Percentiles rank a stretch among this genome's conserved stretches.
These are phyloP conservation scores for Melolontha melolontha DNA, from an alignment of 2,888 invertebrate genomes.

Conservation along the genomic window DNA sequence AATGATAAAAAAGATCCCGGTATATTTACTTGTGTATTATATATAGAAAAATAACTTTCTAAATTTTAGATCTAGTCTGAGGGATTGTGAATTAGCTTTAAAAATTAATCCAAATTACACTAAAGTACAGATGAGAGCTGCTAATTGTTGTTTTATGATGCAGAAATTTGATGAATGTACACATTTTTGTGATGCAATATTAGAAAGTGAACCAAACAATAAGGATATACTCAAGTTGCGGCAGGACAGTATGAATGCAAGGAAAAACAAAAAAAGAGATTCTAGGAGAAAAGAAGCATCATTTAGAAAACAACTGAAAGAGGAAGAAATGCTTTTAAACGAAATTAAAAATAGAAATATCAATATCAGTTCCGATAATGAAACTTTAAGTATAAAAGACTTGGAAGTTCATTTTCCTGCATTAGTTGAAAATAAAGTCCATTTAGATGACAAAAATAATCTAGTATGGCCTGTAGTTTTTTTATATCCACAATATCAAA, in stretches of 20 bases:
- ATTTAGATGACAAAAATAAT: slow-evolving; percentile 69
- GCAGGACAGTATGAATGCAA: slow-evolving; percentile 67
- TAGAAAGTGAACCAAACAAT: slow-evolving; percentile 71
- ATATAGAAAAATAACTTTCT: too few relatives aligned
- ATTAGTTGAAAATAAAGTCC: slow-evolving; percentile 74
- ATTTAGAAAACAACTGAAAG: slow-evolving; percentile 64
- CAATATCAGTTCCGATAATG: slow-evolving; percentile 66
- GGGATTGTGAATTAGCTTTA: slow-evolving; percentile 84
- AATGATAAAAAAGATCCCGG: too few relatives aligned
- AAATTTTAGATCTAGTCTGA: slow-evolving; percentile 73
- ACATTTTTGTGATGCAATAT: slow-evolving; percentile 77
- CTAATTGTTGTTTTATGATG: slow-evolving; percentile 77
- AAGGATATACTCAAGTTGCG: slow-evolving; percentile 69
- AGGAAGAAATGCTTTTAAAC: slow-evolving; percentile 64
- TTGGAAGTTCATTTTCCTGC: slow-evolving; percentile 76
- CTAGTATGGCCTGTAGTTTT: slow-evolving; percentile 91
- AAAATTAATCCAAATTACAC: slow-evolving; percentile 79
- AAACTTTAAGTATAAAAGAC: slow-evolving; percentile 66
- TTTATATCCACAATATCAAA: slow-evolving; percentile 88
- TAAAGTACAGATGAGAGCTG: slow-evolving; percentile 83
- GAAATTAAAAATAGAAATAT: slow-evolving; percentile 66
- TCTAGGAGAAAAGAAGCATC: slow-evolving; percentile 68
- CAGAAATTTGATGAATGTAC: slow-evolving; percentile 78
- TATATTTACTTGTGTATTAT: too few relatives aligned
- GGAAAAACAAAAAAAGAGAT: slow-evolving; percentile 70